Percentiles rank a stretch among this genome's conserved stretches.
Evolutionary conservation across 2,113 vertebrate species (phyloP).

Genomic region (Ibidorhyncha struthersii): DNA sequence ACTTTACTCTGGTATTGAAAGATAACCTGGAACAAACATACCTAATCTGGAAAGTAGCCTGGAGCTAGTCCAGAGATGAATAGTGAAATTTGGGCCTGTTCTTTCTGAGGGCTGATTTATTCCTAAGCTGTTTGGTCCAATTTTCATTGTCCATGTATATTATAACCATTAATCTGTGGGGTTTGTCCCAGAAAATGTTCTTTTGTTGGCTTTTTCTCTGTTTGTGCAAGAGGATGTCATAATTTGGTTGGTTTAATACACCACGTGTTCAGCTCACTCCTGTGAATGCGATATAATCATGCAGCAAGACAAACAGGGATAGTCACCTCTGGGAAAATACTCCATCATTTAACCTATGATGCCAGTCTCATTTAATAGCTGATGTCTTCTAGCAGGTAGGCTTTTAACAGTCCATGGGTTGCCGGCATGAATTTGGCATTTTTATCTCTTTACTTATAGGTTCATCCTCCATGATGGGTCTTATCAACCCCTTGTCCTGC

Average conservation of each 20-base stretch:
- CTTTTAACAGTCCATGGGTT: not conserved
- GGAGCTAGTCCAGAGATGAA: not conserved
- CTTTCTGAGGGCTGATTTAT: not conserved
- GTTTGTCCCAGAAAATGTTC: not conserved
- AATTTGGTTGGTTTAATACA: not conserved
- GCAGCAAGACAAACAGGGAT: not conserved
- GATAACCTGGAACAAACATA: not conserved
- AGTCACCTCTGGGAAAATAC: not conserved
- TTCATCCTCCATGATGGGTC: not conserved
- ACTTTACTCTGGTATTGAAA: not conserved
- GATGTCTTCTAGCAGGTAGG: not conserved
- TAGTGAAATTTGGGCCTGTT: not conserved
- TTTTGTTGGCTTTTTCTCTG: not conserved
- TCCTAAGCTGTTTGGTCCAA: not conserved
- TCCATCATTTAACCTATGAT: not conserved
- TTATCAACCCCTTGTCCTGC: constrained; percentile 17
- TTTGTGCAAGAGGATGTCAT: not conserved
- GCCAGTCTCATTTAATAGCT: not conserved
- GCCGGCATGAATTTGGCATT: not conserved
- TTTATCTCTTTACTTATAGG: not conserved
- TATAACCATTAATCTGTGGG: not conserved
- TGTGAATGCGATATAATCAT: not conserved
- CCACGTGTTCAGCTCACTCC: not conserved
- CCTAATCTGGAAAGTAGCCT: not conserved
- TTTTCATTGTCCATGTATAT: not conserved